Percentiles rank a stretch among this genome's conserved stretches.
These are phyloP conservation scores for Liodrosophila aerea DNA, from an alignment of 2,888 invertebrate species.

Conservation along the genomic window DNA sequence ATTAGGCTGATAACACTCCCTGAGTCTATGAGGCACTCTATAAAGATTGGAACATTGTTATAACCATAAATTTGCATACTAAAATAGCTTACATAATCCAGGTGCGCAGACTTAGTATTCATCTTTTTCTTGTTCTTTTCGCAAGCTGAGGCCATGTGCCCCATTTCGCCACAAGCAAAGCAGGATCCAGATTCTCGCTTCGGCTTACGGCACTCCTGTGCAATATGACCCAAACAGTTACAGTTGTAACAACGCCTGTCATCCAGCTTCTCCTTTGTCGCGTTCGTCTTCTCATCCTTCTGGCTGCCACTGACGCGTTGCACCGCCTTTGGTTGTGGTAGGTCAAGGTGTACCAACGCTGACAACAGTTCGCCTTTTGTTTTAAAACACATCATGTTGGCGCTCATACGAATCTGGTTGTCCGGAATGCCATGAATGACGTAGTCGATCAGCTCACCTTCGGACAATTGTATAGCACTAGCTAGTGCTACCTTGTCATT, in stretches of 20 bases:
- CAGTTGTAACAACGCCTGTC: not conserved
- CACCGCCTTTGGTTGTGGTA: too few species aligned
- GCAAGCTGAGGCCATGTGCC: not conserved
- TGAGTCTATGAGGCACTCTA: slow-evolving; percentile 2
- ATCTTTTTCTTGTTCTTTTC: not conserved
- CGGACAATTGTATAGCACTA: too few species aligned
- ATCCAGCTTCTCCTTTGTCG: too few species aligned
- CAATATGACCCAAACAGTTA: not conserved
- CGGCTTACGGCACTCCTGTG: slow-evolving; percentile 3
- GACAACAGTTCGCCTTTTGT: too few species aligned
- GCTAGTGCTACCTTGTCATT: too few species aligned
- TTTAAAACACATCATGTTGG: too few species aligned
- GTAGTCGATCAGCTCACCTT: too few species aligned
- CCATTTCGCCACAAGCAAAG: not conserved
- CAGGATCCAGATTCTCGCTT: slow-evolving; percentile 1
- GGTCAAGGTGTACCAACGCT: too few species aligned
- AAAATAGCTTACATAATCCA: slow-evolving; percentile 4
- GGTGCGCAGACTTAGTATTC: not conserved
- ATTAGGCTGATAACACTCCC: not conserved
- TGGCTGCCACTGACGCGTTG: too few species aligned
- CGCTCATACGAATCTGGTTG: too few species aligned
- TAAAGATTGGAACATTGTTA: not conserved
- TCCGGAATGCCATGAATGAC: too few species aligned
- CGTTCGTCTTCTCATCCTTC: not conserved
- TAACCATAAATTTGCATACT: not conserved